These are phyloP conservation scores for Gymnocypris eckloni DNA, from an alignment of 2,797 vertebrate genomes.

Conservation along the genomic window DNA sequence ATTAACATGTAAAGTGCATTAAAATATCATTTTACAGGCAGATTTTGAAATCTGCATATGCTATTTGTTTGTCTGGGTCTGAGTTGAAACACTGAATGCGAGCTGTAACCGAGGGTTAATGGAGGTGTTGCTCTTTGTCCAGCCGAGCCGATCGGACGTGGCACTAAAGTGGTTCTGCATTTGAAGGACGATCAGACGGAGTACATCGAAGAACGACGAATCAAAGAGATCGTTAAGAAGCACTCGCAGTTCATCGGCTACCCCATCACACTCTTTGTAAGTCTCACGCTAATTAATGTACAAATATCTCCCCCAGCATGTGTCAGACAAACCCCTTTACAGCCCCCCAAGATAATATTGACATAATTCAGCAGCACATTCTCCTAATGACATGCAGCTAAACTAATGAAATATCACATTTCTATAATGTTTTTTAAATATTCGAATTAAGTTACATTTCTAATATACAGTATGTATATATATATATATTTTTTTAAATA, in stretches of 20 bases:
- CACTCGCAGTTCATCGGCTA: conserved; percentile 98
- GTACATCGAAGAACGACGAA: conserved; percentile 86
- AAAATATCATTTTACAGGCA: not conserved
- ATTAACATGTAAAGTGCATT: not conserved
- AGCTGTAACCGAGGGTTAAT: conserved; percentile 1
- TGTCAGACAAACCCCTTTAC: not conserved
- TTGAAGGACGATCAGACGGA: conserved; percentile 93
- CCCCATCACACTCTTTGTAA: conserved; percentile 90
- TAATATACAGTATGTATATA: no score
- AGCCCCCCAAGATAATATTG: not conserved
- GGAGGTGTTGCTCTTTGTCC: not conserved
- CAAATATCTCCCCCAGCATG: not conserved
- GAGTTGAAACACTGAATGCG: not conserved
- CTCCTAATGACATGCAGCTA: not conserved
- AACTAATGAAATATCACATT: not conserved
- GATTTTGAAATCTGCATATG: not conserved
- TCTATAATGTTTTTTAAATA: no score
- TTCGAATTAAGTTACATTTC: no score
- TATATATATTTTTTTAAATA: no score
- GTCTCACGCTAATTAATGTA: conserved; percentile 60
- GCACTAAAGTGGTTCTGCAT: conserved; percentile 90
- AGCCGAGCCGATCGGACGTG: conserved; percentile 91
- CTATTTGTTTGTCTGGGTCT: no score
- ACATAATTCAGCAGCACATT: not conserved
- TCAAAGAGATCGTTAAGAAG: conserved; percentile 94